Conservation (phyloP, 1,140 invertebrate species). For the Odontomachus brunneus region DNA sequence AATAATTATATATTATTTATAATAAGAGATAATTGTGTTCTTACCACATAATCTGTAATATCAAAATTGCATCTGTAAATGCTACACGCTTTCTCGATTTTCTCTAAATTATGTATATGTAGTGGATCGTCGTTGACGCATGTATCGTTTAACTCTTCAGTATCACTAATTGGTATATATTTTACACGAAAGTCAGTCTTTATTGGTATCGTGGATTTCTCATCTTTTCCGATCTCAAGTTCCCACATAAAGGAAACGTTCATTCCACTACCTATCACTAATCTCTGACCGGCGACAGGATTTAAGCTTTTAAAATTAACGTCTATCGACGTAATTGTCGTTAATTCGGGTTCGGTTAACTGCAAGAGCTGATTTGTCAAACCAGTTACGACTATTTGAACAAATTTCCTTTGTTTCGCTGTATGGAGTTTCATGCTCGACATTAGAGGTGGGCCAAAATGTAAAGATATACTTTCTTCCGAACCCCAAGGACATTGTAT, state of each 20-base stretch:
- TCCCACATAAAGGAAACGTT: slow-evolving; percentile 94
- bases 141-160: slow-evolving; percentile 80
- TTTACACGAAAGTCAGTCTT: slow-evolving; percentile 90
- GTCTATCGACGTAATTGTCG: slow-evolving; percentile 84
- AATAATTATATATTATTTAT: slow-evolving; percentile 14
- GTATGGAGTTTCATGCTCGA: slow-evolving; percentile 93
- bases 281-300: slow-evolving; percentile 86
- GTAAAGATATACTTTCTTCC: slow-evolving; percentile 89
- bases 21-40: slow-evolving; percentile 32
- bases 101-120: slow-evolving; percentile 82
- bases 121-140: slow-evolving; percentile 80
- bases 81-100: slow-evolving; percentile 81
- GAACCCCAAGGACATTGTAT: slow-evolving; percentile 91
- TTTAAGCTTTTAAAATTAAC: slow-evolving; percentile 89
- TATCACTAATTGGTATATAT: slow-evolving; percentile 87
- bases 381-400: slow-evolving; percentile 92
- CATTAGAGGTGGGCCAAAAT: slow-evolving; percentile 93
- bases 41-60: slow-evolving; percentile 89
- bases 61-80: slow-evolving; percentile 87
- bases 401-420: slow-evolving; percentile 92
- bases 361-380: slow-evolving; percentile 87
- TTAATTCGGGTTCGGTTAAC: slow-evolving; percentile 87
- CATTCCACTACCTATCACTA: slow-evolving; percentile 88
- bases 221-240: slow-evolving; percentile 88
- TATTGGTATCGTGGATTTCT: slow-evolving; percentile 86